Base-by-base conservation (phyloP, 1,140 invertebrate genomes). In the Harlomillsia oculata region DNA sequence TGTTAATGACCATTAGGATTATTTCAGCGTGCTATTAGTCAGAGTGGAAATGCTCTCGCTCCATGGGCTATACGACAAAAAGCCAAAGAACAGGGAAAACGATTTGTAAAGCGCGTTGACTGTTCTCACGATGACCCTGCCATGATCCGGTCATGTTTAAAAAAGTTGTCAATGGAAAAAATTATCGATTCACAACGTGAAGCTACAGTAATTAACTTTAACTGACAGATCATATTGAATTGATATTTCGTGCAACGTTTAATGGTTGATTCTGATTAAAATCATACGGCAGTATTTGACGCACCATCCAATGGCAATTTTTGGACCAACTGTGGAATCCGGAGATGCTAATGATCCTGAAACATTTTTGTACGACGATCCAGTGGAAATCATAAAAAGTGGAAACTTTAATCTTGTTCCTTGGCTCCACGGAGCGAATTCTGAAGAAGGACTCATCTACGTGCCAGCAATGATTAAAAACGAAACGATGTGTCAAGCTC, bases 401-500 rank as follows among this genome's bases (percentile, higher is more conserved):
- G 51, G 51, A 11, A 28, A 41, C 18, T 26, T 53, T 21, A 5
- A 2, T 1, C 21, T 9, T 2, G 53, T 85, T 11, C 82, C 82
- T 0, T 78, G 81, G 74, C 77, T 87, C 60, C 77, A 78, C n/a
- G 83, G 84, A 3, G 64, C 39, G 13, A 45, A 56, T 32, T 14
- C 5, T 14, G 37, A 49, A 26, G 41, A 56, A 28, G 54, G 54
- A 11, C 26, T 55, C 3, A 52, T 48, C 1, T 34, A 43, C 34
- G 8, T 36, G 29, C 5, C 29, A 34, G 25, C 21, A 2, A 30
- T 59, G 29, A 18, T 37, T 26, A 41, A 26, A 48, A 44, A 41
- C 20, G 46, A 32, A 26, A 41, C 25, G 5, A 18, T 43, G 3
- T 1, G 25, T 40, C 41, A 52, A 25, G 28, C 28, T 16, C 20